Evolutionary conservation across 2,888 invertebrate species (phyloP).

Genomic region (Synergus japonicus): DNA sequence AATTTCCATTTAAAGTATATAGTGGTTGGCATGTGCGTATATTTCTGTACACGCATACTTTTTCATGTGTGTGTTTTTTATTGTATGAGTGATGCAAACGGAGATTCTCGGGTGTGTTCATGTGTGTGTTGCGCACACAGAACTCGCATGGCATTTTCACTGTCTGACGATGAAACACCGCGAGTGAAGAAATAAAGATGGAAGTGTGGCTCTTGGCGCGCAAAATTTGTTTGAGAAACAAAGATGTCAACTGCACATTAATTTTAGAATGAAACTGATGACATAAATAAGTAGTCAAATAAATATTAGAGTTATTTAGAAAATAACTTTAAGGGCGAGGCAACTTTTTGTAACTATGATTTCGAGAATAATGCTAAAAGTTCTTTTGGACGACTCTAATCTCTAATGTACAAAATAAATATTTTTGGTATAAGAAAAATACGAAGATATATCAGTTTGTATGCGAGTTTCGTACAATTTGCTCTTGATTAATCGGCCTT

Average conservation of each 20-base stretch:
- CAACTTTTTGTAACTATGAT: too few relatives aligned
- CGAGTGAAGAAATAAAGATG: neutral
- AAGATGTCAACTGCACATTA: neutral
- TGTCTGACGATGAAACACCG: neutral
- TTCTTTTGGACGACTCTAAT: too few relatives aligned
- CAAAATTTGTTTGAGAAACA: neutral
- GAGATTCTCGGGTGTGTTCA: neutral
- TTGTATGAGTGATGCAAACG: neutral
- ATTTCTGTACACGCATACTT: neutral
- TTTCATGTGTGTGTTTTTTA: neutral
- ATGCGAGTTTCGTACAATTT: neutral
- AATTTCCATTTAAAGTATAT: neutral
- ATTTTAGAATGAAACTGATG: neutral
- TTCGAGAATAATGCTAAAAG: too few relatives aligned
- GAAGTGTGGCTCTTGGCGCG: neutral
- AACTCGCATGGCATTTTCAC: neutral
- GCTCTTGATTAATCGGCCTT: neutral
- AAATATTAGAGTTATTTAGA: too few relatives aligned
- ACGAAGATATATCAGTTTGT: neutral
- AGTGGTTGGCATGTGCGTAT: slow-evolving; percentile 9
- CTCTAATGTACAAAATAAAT: too few relatives aligned
- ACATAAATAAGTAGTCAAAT: too few relatives aligned
- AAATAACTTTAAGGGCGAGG: too few relatives aligned
- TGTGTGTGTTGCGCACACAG: neutral
- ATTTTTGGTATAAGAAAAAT: too few relatives aligned